Evolutionary conservation across 2,113 vertebrate genomes (phyloP).

Genomic region (Hiodon alosoides): DNA sequence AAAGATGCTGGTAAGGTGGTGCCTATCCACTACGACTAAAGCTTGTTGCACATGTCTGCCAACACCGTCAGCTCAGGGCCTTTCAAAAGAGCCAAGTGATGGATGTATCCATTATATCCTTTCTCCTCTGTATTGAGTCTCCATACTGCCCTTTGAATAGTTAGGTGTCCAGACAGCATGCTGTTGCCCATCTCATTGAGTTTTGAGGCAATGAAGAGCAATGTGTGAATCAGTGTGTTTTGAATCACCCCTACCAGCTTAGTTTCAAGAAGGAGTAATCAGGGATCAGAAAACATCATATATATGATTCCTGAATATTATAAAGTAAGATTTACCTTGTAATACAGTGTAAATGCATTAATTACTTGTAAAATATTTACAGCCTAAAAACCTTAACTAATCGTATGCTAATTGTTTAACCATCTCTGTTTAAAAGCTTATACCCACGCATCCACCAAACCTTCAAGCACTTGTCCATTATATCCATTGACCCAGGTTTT

Average conservation of each 20-base stretch:
- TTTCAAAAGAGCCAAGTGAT: conserved; percentile 2
- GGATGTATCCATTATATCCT: neutral
- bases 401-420: neutral
- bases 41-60: neutral
- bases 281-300: neutral
- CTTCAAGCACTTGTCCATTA: neutral
- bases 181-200: conserved; percentile 27
- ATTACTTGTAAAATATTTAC: neutral
- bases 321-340: too few species aligned
- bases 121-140: neutral
- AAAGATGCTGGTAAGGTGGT: conserved; percentile 4
- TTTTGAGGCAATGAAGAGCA: neutral
- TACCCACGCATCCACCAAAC: neutral
- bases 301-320: neutral
- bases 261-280: neutral
- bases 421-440: neutral
- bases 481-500: conserved; percentile 41
- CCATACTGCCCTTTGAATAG: neutral
- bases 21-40: conserved; percentile 8
- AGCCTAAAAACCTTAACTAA: neutral
- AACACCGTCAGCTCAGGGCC: neutral
- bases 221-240: conserved; percentile 10
- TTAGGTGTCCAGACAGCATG: neutral
- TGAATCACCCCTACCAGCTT: neutral
- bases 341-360: too few species aligned